Percentiles rank a stretch among this genome's conserved stretches.
Evolutionary conservation across 1,140 invertebrate species (phyloP).

Genomic region (Zaprionus ghesquierei): DNA sequence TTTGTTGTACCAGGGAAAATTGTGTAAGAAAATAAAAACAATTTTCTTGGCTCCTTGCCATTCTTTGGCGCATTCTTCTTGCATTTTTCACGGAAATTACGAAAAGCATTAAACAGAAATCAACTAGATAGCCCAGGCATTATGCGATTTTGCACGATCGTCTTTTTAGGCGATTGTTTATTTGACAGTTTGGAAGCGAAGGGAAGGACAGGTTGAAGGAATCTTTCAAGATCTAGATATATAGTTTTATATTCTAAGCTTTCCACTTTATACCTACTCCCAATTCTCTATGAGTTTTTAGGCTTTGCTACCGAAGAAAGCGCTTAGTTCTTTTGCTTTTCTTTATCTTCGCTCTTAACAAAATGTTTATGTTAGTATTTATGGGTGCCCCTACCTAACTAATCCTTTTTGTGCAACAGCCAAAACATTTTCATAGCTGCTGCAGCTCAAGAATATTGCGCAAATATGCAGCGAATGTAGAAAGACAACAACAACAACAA

Average conservation of each 20-base stretch:
- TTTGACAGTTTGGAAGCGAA: not conserved
- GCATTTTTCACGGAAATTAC: constrained; percentile 70
- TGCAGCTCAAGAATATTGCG: constrained; percentile 71
- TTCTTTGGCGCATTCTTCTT: constrained; percentile 48
- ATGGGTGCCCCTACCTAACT: constrained; percentile 28
- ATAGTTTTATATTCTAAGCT: not conserved
- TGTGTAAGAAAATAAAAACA: constrained; percentile 36
- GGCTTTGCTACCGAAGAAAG: not conserved
- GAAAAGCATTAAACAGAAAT: constrained; percentile 39
- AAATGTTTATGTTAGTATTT: constrained; percentile 49
- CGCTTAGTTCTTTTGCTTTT: not conserved
- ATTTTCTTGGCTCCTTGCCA: constrained; percentile 44
- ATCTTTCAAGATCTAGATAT: not conserved
- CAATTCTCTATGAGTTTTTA: not conserved
- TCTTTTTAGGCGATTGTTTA: not conserved
- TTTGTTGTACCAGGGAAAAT: constrained; percentile 45
- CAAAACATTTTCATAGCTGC: constrained; percentile 77
- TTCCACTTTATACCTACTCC: not conserved
- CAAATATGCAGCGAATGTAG: constrained; percentile 38
- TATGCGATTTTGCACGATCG: not conserved
- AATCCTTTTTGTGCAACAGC: constrained; percentile 65
- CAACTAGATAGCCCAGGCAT: constrained; percentile 31
- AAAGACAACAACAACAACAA: not conserved
- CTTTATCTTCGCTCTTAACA: not conserved
- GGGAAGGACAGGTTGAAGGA: not conserved